phyloP scores from a whole-genome alignment of 2,888 invertebrate species.

The Leistus spinibarbis region DNA sequence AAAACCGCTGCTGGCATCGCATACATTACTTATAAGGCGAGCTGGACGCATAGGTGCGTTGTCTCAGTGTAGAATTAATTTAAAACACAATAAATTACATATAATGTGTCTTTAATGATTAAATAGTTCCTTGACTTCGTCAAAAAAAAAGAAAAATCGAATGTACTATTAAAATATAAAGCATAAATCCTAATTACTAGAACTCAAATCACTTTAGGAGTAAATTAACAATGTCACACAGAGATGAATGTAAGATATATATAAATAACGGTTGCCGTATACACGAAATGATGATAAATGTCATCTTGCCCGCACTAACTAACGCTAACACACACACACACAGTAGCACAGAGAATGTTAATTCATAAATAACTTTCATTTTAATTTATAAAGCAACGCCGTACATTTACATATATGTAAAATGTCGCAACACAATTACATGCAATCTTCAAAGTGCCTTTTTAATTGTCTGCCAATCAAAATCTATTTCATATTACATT shows the following conservation, averaged over 20 bases:
- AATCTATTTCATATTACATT: not conserved
- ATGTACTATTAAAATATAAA: too few relatives aligned
- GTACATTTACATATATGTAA: not conserved
- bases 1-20: too few relatives aligned
- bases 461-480: not conserved
- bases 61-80: too few relatives aligned
- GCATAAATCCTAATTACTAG: not conserved
- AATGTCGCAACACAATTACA: not conserved
- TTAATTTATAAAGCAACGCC: not conserved
- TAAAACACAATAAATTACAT: too few relatives aligned
- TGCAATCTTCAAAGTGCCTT: not conserved
- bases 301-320: not conserved
- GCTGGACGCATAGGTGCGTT: too few relatives aligned
- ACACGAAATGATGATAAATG: not conserved
- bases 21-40: too few relatives aligned
- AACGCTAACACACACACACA: not conserved
- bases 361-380: not conserved
- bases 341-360: not conserved
- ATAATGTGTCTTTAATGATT: too few relatives aligned
- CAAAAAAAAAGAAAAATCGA: too few relatives aligned
- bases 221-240: not conserved
- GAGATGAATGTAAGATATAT: too few relatives aligned
- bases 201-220: not conserved
- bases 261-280: not conserved
- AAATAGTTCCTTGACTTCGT: too few relatives aligned